Evolutionary conservation across 2,113 vertebrate species (phyloP).

Genomic region (Labeo rohita): DNA sequence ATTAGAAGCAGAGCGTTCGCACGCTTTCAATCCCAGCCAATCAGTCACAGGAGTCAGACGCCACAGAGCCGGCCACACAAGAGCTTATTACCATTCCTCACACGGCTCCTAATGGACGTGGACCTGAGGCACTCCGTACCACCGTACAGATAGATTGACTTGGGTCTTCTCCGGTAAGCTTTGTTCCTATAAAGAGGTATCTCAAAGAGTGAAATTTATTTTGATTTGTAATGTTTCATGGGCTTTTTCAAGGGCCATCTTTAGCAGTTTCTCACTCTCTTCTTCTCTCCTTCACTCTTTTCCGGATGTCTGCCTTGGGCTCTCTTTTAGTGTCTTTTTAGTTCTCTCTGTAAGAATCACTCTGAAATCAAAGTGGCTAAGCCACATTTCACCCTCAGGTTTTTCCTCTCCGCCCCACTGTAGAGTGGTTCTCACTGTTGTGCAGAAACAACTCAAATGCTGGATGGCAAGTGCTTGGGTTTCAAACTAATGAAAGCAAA

Average conservation of each 20-base stretch:
- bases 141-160: constrained; percentile 55
- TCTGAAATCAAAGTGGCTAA: constrained; percentile 56
- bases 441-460: not conserved
- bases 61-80: constrained; percentile 39
- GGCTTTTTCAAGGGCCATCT: not conserved
- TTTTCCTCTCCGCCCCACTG: not conserved
- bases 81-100: constrained; percentile 58
- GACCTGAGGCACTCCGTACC: constrained; percentile 50
- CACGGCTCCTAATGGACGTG: constrained; percentile 47
- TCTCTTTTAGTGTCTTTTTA: constrained; percentile 60
- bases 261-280: not conserved
- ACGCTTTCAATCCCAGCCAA: constrained; percentile 45
- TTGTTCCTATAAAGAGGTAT: constrained; percentile 38
- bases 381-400: constrained; percentile 29
- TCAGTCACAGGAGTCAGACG: constrained; percentile 52
- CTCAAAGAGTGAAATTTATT: constrained; percentile 40
- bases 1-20: constrained; percentile 41
- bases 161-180: constrained; percentile 44
- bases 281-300: constrained; percentile 8
- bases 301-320: constrained; percentile 53
- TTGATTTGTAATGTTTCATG: constrained; percentile 56
- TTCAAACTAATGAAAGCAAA: not conserved
- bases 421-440: constrained; percentile 13
- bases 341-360: constrained; percentile 54
- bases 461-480: not conserved